Evolutionary conservation across 2,113 vertebrate species (phyloP).

Genomic region (Plestiodon gilberti): DNA sequence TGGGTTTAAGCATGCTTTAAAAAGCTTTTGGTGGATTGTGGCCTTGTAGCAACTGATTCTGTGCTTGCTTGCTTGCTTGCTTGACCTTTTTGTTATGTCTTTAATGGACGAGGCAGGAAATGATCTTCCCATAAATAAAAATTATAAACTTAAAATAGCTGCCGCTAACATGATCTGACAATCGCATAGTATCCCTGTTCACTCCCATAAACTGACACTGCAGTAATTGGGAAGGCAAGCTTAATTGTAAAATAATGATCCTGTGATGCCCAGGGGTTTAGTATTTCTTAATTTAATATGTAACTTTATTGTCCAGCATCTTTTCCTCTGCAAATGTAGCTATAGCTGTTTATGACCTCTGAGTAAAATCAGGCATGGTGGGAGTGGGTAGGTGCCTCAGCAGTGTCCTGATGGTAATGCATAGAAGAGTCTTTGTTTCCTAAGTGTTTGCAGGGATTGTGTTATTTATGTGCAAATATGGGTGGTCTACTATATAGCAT

Average conservation of each 20-base stretch:
- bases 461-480: neutral
- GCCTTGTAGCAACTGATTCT: neutral
- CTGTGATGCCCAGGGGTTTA: conserved; percentile 23
- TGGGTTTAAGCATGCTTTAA: neutral
- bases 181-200: conserved; percentile 31
- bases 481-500: conserved; percentile 57
- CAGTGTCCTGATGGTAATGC: conserved; percentile 9
- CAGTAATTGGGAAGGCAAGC: conserved; percentile 33
- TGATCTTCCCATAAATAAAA: conserved; percentile 18
- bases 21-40: neutral
- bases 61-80: neutral
- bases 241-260: conserved; percentile 60
- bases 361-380: neutral
- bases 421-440: conserved; percentile 40
- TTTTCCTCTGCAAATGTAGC: conserved; percentile 42
- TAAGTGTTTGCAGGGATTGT: conserved; percentile 33
- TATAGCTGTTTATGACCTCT: conserved; percentile 4
- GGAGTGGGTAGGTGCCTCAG: neutral
- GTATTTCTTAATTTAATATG: conserved; percentile 35
- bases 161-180: conserved; percentile 30
- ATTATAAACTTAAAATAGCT: conserved; percentile 15
- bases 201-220: conserved; percentile 40
- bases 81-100: conserved; percentile 35
- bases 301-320: conserved; percentile 41
- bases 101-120: conserved; percentile 24